Base-by-base conservation (phyloP, 2,888 invertebrate species). In the Drosophila neotestacea region DNA sequence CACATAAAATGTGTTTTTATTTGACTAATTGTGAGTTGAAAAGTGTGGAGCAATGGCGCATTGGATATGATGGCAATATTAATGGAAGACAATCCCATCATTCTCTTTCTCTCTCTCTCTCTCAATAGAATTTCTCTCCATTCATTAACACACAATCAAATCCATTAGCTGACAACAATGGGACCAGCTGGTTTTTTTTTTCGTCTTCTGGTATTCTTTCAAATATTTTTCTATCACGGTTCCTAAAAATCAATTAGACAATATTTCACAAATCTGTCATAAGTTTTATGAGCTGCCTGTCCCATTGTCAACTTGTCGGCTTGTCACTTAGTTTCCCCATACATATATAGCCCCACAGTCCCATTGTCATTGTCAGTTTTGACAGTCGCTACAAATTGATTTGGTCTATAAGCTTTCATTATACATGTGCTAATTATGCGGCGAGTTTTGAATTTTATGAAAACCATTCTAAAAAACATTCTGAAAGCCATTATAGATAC, bases 101-200 rank as follows among this genome's bases (percentile, higher is more conserved):
- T 10, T 27, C 42, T 51, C 27, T 41, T 30, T 30, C 48, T 50
- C 47, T 34, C 28, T 73, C 27, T 50, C 16, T 13, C n/a, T 46
- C 60, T 54, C 44, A 56, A 42, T 55, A 46, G 67, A 60, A 76
- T 71, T 76, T 76, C 76, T 52, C 47, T 60, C 60, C 84, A 85
- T 85, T 85, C 84, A 85, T 85, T 85, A 85, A 86, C 84, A 85
- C 77, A 85, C 84, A 85, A 85, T 85, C 86, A 85, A 84, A 79
- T 84, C 84, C 84, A 85, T 85, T 85, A 85, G 86, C 54, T 32
- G 71, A 16, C 63, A 62, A 84, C 80, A 80, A 80, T 70, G 58
- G 61, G 16, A 36, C 58, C 61, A 76, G 72, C 68, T 74, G 77
- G 62, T 54, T 10, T 39, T 11, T 32, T 42, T 13, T 39, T 11